A percentile compares a stretch with the other conserved stretches of the same genome.
Conservation (phyloP, 2,888 invertebrate genomes). For the Dryobotodes eremita region DNA sequence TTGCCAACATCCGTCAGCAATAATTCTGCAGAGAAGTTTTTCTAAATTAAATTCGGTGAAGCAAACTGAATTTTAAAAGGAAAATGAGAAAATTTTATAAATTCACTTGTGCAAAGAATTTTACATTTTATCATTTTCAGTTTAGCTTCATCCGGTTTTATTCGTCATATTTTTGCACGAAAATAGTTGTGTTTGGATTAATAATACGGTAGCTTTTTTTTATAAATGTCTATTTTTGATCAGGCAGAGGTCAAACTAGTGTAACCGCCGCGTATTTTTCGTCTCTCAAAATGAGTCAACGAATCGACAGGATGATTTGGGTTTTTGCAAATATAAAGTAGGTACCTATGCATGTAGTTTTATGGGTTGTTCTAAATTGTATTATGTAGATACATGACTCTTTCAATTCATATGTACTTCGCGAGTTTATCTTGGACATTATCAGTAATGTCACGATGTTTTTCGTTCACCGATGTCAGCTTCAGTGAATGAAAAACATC, state of each 20-base stretch:
- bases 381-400: no score
- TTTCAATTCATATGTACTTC: no score
- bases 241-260: not conserved
- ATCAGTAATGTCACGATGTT: no score
- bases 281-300: not conserved
- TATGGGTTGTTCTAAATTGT: not conserved
- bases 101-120: conserved; percentile 44
- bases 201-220: not conserved
- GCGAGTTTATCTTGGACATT: no score
- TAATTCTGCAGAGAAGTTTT: conserved; percentile 26
- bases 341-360: no score
- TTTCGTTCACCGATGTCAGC: no score
- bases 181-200: not conserved
- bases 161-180: not conserved
- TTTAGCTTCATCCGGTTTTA: not conserved
- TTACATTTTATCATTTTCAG: conserved; percentile 22
- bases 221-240: not conserved
- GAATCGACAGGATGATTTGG: not conserved
- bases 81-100: conserved; percentile 66
- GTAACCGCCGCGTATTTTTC: not conserved
- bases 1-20: conserved; percentile 31
- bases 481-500: no score
- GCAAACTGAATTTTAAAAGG: conserved; percentile 62
- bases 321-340: not conserved
- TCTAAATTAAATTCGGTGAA: conserved; percentile 55